Evolutionary conservation across 2,888 invertebrate genomes (phyloP), one percentile per base, ranked within the genome.

Genomic region (Athrips mouffetella): DNA sequence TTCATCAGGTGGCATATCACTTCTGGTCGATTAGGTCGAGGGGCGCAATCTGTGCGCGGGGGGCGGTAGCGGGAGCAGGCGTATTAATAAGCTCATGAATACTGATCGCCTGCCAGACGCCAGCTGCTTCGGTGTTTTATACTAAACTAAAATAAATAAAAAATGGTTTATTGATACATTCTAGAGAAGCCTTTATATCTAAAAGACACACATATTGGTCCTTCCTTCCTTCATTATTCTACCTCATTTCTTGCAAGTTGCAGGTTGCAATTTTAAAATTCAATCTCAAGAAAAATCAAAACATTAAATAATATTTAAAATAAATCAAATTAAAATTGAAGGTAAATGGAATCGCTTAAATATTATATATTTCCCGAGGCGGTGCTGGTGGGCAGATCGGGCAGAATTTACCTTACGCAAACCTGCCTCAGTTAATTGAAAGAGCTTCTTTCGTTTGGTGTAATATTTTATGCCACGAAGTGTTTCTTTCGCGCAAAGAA

Each of bases 341-440:
- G 33, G 33, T 31, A 47, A 51, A 45, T 40, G 51, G 27, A 44
- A 45, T 48, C 45, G 41, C 45, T 40, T 33, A 33, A 41, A 49
- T n/a, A 49, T 51, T 42, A 66, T 71, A 76, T 73, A 70, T 75
- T 75, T 70, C 61, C 62, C 52, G 57, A 66, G 62, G 63, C 62
- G 63, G 72, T 70, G 67, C 63, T 60, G 63, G 62, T 65, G 70
- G 66, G 66, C 68, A 74, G 70, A 76, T 75, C 77, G 76, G 72
- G 76, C 70, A 67, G 68, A 70, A 73, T 79, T 78, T 79, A 74
- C 76, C 74, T 80, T 79, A 80, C 76, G 77, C 76, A 78, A 83
- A 82, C 78, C 79, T 80, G 76, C 73, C 76, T 79, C 73, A 64
- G 76, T 83, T 87, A 86, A 87, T 85, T 84, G 80, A 85, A 85